A percentile compares a stretch with the other conserved stretches of the same genome.
phyloP scores from a whole-genome alignment of 2,797 vertebrate genomes.

The Gambelia wislizenii region DNA sequence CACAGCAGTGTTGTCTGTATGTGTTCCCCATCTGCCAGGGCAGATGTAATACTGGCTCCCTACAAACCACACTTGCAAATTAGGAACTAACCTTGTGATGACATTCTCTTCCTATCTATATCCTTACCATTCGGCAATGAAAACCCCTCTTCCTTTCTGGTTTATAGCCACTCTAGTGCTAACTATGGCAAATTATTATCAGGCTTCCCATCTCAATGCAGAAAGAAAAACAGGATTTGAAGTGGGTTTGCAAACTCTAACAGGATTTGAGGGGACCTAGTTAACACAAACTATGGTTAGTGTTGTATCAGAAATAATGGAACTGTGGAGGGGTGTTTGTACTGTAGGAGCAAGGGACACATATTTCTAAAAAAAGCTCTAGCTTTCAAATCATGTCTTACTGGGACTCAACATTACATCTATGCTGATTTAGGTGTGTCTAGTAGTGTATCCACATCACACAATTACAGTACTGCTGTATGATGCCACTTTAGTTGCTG shows the following conservation, averaged over 20 bases:
- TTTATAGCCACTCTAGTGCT: neutral
- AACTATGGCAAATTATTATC: neutral
- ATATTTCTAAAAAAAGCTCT: neutral
- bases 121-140: neutral
- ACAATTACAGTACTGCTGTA: no score
- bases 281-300: neutral
- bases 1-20: neutral
- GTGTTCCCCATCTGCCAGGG: no score
- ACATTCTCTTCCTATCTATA: no score
- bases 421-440: neutral
- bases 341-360: neutral
- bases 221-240: neutral
- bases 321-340: neutral
- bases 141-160: neutral
- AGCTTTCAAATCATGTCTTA: neutral
- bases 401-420: neutral
- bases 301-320: neutral
- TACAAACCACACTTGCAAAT: neutral
- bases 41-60: neutral
- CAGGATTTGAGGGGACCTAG: neutral
- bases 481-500: no score
- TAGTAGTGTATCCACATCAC: neutral
- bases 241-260: neutral
- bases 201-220: neutral
- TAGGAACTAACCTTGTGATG: constrained; percentile 7